Conservation (phyloP, 2,113 vertebrate species). For the Rhinopomastus cyanomelas region DNA sequence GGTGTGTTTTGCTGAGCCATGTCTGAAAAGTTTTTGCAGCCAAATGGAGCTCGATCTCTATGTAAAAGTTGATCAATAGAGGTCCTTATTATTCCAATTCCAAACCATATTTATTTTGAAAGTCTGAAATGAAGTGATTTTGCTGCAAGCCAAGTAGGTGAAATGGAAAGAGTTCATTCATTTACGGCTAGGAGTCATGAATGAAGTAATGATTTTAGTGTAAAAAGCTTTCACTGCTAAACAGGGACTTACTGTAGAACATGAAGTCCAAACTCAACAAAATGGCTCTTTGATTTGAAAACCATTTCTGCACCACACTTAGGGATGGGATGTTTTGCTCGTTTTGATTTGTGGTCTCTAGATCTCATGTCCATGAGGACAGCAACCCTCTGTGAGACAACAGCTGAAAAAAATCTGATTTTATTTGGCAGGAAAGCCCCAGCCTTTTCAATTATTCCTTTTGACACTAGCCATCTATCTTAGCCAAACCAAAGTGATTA, state of each 20-base stretch:
- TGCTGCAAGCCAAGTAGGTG: constrained; percentile 13
- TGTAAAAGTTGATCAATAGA: background rate
- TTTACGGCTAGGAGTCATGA: background rate
- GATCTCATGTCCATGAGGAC: background rate
- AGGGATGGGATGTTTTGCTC: background rate
- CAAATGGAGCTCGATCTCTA: constrained; percentile 16
- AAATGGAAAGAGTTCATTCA: constrained; percentile 40
- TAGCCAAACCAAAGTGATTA: background rate
- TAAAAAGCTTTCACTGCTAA: background rate
- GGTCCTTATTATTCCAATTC: constrained; percentile 36
- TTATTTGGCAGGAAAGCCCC: background rate
- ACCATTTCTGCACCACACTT: background rate
- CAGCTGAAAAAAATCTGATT: background rate
- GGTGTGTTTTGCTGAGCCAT: constrained; percentile 13
- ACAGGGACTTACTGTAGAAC: constrained; percentile 33
- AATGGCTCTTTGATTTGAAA: constrained; percentile 26
- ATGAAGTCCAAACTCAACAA: background rate
- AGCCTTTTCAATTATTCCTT: background rate
- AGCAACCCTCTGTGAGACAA: background rate
- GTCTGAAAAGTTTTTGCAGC: constrained; percentile 21
- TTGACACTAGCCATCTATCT: background rate
- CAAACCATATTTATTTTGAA: constrained; percentile 14
- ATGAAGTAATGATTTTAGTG: constrained; percentile 10
- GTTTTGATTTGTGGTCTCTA: background rate
- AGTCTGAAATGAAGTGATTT: constrained; percentile 9